Percentiles rank a stretch among this genome's conserved stretches.
phyloP scores from a whole-genome alignment of 2,797 vertebrate species.

The Alexandromys oeconomus region DNA sequence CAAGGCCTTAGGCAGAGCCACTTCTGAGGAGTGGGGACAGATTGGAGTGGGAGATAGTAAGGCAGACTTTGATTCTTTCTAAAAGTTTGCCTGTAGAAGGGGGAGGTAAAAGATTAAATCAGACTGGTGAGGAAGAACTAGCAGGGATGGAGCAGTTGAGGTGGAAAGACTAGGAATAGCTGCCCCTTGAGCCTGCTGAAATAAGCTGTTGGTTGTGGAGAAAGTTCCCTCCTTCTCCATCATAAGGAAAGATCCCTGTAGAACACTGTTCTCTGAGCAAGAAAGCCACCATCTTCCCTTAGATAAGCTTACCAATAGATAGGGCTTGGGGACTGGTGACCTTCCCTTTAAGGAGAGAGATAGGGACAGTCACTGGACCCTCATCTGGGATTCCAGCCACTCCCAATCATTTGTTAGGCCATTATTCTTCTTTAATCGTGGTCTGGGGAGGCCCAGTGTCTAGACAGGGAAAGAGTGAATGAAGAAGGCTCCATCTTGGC shows the following conservation, averaged over 20 bases:
- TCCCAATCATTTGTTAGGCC: neutral
- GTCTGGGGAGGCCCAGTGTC: neutral
- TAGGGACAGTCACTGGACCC: neutral
- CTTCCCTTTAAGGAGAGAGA: neutral
- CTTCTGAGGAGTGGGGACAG: neutral
- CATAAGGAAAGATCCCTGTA: neutral
- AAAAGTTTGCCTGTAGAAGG: slow-evolving; percentile 23
- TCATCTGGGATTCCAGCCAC: neutral
- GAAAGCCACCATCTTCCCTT: no score
- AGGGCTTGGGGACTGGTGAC: neutral
- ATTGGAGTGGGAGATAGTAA: neutral
- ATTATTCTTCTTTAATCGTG: neutral
- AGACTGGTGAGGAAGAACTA: slow-evolving; percentile 9
- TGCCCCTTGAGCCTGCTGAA: neutral
- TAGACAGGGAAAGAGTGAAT: neutral
- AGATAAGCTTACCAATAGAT: neutral
- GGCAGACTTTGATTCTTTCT: neutral
- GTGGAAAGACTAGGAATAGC: neutral
- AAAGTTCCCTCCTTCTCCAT: neutral
- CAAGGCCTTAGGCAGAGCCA: slow-evolving; percentile 20
- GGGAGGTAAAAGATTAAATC: slow-evolving; percentile 30
- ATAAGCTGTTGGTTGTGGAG: neutral
- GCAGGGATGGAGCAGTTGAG: neutral
- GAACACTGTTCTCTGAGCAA: neutral
- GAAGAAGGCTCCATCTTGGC: neutral